Evolutionary conservation across 2,888 invertebrate species (phyloP).

Genomic region (Nebria brevicollis): DNA sequence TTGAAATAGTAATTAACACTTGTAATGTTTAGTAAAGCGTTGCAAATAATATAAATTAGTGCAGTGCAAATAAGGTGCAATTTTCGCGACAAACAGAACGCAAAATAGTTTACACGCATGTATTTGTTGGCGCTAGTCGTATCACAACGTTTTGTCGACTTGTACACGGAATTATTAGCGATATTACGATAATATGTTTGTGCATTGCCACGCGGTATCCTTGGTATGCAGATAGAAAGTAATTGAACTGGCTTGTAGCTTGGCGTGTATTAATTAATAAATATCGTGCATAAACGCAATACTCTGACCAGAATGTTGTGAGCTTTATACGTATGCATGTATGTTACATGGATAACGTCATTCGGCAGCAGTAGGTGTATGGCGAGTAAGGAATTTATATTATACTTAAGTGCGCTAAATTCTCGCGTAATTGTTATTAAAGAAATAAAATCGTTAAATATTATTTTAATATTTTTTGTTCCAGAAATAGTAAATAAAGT

Average conservation of each 20-base stretch:
- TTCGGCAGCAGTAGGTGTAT: not conserved
- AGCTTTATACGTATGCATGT: not conserved
- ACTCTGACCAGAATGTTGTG: not conserved
- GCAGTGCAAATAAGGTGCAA: not conserved
- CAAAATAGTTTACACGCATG: not conserved
- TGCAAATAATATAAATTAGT: not conserved
- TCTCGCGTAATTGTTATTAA: not conserved
- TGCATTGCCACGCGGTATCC: conserved; percentile 16
- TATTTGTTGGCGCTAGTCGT: not conserved
- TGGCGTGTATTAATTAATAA: conserved; percentile 34
- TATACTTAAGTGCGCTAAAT: not conserved
- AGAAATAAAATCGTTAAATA: not conserved
- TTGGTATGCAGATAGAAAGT: conserved; percentile 37
- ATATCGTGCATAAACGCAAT: conserved; percentile 9
- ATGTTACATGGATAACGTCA: not conserved
- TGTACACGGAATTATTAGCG: not conserved
- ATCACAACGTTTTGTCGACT: not conserved
- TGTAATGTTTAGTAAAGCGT: not conserved
- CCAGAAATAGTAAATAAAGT: no score
- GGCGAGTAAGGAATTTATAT: not conserved
- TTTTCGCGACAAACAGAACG: not conserved
- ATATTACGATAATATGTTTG: not conserved
- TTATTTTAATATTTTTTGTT: not conserved
- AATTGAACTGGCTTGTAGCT: conserved; percentile 23
- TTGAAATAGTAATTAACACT: not conserved